These are phyloP conservation scores for Drosophila ficusphila DNA, from an alignment of 1,140 invertebrate species.

Conservation along the genomic window DNA sequence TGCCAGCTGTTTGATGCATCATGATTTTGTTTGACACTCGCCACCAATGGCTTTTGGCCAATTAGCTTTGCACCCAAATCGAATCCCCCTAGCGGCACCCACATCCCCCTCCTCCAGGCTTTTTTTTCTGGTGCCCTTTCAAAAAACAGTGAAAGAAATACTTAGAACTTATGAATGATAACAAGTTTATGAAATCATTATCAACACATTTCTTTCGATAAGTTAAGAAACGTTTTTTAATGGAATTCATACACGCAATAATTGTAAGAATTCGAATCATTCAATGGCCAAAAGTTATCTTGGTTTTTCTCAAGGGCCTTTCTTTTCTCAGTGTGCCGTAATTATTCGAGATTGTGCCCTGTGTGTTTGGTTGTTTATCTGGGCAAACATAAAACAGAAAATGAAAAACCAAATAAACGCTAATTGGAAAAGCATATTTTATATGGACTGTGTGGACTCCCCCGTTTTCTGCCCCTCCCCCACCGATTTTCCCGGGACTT, in stretches of 20 bases:
- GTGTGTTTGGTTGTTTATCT: constrained; percentile 55
- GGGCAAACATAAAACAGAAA: constrained; percentile 74
- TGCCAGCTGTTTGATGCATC: constrained; percentile 29
- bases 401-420: constrained; percentile 82
- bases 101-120: neutral
- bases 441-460: constrained; percentile 71
- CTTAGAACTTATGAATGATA: neutral
- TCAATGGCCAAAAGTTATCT: no score
- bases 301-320: constrained; percentile 3
- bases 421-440: constrained; percentile 82
- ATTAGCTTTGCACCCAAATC: constrained; percentile 39
- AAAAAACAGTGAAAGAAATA: neutral
- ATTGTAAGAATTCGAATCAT: no score
- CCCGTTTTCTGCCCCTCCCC: neutral
- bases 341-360: constrained; percentile 42
- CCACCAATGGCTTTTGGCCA: constrained; percentile 46
- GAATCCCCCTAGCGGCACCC: constrained; percentile 20
- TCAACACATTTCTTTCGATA: no score
- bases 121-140: neutral
- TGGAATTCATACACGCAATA: no score
- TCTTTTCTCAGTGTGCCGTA: constrained; percentile 32
- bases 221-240: no score
- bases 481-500: neutral
- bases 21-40: constrained; percentile 37
- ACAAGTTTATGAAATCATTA: no score